Evolutionary conservation across 2,113 vertebrate species (phyloP).

Genomic region (Cavia porcellus): DNA sequence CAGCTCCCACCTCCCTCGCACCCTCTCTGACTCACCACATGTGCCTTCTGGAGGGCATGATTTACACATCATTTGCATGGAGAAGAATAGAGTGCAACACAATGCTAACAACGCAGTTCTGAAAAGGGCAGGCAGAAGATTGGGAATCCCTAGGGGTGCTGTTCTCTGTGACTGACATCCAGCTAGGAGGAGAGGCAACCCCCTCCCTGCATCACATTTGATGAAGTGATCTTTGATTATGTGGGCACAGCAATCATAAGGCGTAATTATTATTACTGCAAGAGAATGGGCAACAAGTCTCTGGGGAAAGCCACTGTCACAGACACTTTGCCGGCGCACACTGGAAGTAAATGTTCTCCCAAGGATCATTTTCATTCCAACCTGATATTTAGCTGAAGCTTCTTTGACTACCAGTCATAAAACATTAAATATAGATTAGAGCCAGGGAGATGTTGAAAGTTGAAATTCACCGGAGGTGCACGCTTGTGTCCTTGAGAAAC

Average conservation of each 20-base stretch:
- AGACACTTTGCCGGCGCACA: conserved; percentile 83
- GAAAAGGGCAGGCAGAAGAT: conserved; percentile 88
- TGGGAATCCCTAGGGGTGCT: conserved; percentile 86
- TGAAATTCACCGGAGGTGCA: conserved; percentile 90
- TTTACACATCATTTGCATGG: conserved; percentile 91
- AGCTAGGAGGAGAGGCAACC: conserved; percentile 85
- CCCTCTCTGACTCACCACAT: conserved; percentile 81
- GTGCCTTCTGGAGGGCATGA: conserved; percentile 89
- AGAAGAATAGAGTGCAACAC: conserved; percentile 88
- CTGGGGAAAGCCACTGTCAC: conserved; percentile 88
- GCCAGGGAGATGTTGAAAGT: conserved; percentile 91
- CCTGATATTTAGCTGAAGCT: conserved; percentile 90
- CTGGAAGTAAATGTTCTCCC: conserved; percentile 88
- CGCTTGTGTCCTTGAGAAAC: conserved; percentile 88
- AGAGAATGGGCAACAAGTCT: conserved; percentile 89
- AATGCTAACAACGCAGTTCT: conserved; percentile 87
- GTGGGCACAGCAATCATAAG: conserved; percentile 91
- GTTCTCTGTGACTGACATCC: conserved; percentile 90
- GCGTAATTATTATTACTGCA: conserved; percentile 92
- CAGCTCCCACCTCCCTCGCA: conserved; percentile 51
- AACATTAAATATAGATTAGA: conserved; percentile 94
- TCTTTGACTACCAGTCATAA: conserved; percentile 91
- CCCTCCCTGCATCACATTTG: conserved; percentile 86
- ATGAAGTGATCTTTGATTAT: conserved; percentile 91
- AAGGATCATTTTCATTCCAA: conserved; percentile 91